A percentile compares a stretch with the other conserved stretches of the same genome.
phyloP scores from a whole-genome alignment of 2,797 vertebrate genomes.

The Philypnodon macrostomus region DNA sequence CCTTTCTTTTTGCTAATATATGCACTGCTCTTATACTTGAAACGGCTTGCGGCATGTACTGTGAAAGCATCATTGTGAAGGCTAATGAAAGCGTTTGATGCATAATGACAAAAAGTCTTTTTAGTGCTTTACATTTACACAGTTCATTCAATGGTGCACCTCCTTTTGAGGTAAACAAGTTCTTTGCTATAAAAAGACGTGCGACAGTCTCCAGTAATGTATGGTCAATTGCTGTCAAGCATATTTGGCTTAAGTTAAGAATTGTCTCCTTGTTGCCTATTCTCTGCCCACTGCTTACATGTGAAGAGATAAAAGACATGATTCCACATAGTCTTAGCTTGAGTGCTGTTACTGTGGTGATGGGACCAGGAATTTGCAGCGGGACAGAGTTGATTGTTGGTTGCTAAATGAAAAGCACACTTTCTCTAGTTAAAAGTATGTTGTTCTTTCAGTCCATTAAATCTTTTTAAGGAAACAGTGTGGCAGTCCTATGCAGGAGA shows the following conservation, averaged over 20 bases:
- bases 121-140: constrained; percentile 33
- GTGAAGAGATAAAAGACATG: constrained; percentile 55
- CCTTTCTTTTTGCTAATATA: constrained; percentile 72
- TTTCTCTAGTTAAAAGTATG: constrained; percentile 67
- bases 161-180: constrained; percentile 35
- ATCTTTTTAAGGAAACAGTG: constrained; percentile 61
- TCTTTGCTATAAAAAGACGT: constrained; percentile 40
- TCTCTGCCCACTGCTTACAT: constrained; percentile 32
- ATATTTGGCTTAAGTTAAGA: constrained; percentile 30
- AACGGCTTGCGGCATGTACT: constrained; percentile 47
- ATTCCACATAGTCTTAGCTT: constrained; percentile 72
- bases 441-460: constrained; percentile 59
- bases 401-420: constrained; percentile 76
- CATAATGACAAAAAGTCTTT: constrained; percentile 62
- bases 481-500: constrained; percentile 47
- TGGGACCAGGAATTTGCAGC: constrained; percentile 65
- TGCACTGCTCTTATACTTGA: constrained; percentile 69
- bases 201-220: constrained; percentile 6
- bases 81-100: constrained; percentile 63
- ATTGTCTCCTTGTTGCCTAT: constrained; percentile 26
- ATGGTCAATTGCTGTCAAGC: constrained; percentile 11
- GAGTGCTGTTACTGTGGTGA: constrained; percentile 71
- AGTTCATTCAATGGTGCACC: constrained; percentile 19
- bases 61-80: constrained; percentile 62
- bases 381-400: constrained; percentile 73